Conservation (phyloP, 1,140 invertebrate genomes). For the Metaphire vulgaris region DNA sequence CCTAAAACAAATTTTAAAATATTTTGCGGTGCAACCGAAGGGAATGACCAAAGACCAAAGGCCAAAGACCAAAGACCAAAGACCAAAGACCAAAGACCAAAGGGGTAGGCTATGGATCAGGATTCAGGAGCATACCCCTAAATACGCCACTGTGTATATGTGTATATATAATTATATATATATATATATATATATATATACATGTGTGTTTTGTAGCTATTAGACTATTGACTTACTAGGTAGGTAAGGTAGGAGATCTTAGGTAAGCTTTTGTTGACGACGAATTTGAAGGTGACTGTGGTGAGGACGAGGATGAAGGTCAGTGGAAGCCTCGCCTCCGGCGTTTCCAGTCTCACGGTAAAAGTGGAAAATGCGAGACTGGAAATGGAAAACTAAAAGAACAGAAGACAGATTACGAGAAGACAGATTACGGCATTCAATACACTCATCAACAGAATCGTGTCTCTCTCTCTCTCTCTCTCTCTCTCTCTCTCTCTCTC, state of each 20-base stretch:
- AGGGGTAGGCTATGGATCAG: background rate
- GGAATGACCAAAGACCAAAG: no score
- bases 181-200: background rate
- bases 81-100: no score
- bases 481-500: no score
- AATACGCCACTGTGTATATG: background rate
- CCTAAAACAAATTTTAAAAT: no score
- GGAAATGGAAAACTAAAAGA: conserved; percentile 31
- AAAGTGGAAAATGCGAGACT: conserved; percentile 32
- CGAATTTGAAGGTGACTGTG: conserved; percentile 35
- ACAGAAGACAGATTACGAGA: background rate
- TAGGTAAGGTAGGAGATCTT: conserved; percentile 35
- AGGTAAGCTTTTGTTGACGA: conserved; percentile 34
- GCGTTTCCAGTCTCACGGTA: conserved; percentile 29
- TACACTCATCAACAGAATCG: no score
- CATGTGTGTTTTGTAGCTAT: background rate
- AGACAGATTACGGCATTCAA: background rate
- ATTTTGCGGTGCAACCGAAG: no score
- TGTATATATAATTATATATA: background rate
- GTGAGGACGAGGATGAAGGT: conserved; percentile 34
- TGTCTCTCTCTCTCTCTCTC: no score
- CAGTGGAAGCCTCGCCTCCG: conserved; percentile 33
- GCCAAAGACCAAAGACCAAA: no score
- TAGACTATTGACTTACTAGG: conserved; percentile 27
- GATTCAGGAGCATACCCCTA: background rate